Conservation (phyloP, 2,797 vertebrate genomes). For the Erpetoichthys calabaricus region DNA sequence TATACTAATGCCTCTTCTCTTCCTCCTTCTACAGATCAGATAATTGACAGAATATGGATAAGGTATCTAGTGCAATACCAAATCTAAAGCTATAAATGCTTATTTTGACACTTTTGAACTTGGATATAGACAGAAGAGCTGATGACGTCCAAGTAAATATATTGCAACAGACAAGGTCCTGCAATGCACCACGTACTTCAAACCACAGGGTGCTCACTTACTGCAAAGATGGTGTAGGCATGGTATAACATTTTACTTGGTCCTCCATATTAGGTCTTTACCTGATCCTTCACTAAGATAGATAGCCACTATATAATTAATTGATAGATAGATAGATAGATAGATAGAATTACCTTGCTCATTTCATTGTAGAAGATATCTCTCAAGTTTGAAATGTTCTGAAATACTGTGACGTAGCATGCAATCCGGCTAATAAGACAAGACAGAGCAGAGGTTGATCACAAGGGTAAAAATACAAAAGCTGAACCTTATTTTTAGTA, state of each 20-base stretch:
- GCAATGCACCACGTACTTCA: too few relatives aligned
- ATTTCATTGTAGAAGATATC: conserved; percentile 83
- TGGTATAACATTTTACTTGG: neutral
- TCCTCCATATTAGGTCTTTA: neutral
- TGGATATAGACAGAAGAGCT: too few relatives aligned
- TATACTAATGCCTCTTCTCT: too few relatives aligned
- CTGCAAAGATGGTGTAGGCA: neutral
- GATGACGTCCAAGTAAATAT: too few relatives aligned
- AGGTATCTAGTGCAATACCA: neutral
- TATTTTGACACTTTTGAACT: neutral
- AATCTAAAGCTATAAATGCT: neutral
- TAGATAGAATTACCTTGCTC: conserved; percentile 66
- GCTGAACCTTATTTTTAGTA: too few relatives aligned
- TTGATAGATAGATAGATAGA: too few relatives aligned
- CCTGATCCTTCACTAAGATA: neutral
- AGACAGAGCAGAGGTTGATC: conserved; percentile 11
- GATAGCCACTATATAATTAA: too few relatives aligned
- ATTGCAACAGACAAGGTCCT: too few relatives aligned
- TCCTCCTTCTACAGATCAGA: neutral
- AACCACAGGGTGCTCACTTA: too few relatives aligned
- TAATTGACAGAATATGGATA: neutral
- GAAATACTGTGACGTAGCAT: conserved; percentile 79
- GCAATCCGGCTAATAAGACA: conserved; percentile 61
- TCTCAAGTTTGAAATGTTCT: conserved; percentile 69
- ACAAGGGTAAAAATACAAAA: neutral